phyloP scores from a whole-genome alignment of 2,888 invertebrate species.

The Eutolmus rufibarbis region DNA sequence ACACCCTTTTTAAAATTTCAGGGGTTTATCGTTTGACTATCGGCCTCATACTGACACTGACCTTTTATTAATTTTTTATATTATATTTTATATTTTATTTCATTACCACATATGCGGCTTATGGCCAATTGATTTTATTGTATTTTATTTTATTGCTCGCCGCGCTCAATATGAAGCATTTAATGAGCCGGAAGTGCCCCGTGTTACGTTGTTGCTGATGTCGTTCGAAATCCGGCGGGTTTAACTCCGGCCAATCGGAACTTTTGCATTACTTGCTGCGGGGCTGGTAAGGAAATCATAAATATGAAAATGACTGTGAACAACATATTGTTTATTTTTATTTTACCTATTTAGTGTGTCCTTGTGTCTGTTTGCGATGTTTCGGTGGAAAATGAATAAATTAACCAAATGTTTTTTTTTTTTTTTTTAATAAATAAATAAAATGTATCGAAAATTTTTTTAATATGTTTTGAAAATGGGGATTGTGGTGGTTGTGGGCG shows the following conservation, averaged over 20 bases:
- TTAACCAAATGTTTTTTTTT: background rate
- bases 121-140: background rate
- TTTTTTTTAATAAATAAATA: background rate
- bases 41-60: background rate
- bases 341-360: slow-evolving; percentile 28
- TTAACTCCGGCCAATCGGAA: background rate
- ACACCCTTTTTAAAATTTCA: background rate
- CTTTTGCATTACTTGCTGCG: background rate
- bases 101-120: background rate
- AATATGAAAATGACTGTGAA: background rate
- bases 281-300: background rate
- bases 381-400: slow-evolving; percentile 9
- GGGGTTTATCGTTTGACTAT: background rate
- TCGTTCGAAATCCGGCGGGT: background rate
- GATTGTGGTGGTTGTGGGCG: background rate
- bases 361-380: slow-evolving; percentile 19
- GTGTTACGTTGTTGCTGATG: background rate
- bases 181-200: background rate
- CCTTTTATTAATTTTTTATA: background rate
- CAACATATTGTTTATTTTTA: background rate
- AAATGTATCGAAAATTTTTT: background rate
- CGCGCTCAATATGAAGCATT: background rate
- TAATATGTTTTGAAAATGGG: background rate
- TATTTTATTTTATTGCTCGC: background rate
- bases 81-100: background rate